Evolutionary conservation across 2,888 invertebrate genomes (phyloP).

Genomic region (Tanypteryx hageni): DNA sequence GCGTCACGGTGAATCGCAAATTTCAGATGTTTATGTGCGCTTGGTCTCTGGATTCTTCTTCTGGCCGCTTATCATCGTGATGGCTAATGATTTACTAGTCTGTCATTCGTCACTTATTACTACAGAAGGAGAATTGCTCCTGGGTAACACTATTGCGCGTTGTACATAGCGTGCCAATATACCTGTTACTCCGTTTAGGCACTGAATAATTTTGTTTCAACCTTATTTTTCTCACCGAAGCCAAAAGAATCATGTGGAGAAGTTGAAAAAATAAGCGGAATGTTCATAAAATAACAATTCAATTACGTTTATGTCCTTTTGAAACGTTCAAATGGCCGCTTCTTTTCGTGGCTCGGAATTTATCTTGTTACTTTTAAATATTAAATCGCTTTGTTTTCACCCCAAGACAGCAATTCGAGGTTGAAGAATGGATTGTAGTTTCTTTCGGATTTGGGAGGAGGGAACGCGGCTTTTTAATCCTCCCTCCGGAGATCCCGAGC

Average conservation of each 20-base stretch:
- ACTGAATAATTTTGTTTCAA: neutral
- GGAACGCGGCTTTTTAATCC: neutral
- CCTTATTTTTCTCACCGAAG: too few species aligned
- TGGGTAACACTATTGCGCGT: neutral
- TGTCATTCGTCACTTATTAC: slow-evolving; percentile 10
- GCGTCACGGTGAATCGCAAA: slow-evolving; percentile 24
- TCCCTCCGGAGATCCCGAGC: neutral
- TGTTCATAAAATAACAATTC: too few species aligned
- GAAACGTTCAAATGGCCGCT: too few species aligned
- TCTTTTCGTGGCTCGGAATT: neutral
- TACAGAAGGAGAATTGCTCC: neutral
- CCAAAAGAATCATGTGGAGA: too few species aligned
- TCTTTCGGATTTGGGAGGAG: neutral
- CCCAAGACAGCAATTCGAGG: neutral
- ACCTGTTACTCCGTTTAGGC: neutral
- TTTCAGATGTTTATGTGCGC: slow-evolving; percentile 11
- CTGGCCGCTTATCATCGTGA: neutral
- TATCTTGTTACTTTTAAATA: neutral
- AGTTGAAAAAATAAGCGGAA: too few species aligned
- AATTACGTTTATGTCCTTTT: too few species aligned
- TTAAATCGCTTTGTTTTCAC: neutral
- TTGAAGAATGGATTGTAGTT: neutral
- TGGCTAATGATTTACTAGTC: slow-evolving; percentile 3
- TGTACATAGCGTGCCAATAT: neutral
- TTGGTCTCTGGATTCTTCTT: neutral